Base-by-base conservation (phyloP, 2,113 vertebrate species). In the western clawed frog (Xenopus tropicalis) region DNA sequence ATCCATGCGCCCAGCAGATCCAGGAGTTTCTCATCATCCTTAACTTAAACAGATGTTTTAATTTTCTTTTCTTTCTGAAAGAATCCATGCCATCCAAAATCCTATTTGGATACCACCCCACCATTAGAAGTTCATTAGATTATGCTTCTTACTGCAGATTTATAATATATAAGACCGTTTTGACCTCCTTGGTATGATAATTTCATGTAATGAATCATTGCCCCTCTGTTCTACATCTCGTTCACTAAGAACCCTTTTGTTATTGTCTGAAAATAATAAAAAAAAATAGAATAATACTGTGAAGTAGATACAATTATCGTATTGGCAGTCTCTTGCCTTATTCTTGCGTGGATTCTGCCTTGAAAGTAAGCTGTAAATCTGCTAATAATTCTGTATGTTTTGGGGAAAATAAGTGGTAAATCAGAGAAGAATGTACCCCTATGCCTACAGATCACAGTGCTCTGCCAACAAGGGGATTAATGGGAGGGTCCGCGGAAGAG, bases 51-150 rank as follows among this genome's bases (percentile, higher is more conserved):
- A 66, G 37, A 43, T 72, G 70, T 72, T 72, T 57, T 37, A 4
- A n/a, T 42, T 72, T 42, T n/a, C 8, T 64, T 63, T 21, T 51
- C 16, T 42, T 24, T 25, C 17, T 21, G 21, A 61, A 57, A 54
- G 29, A 25, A 20, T 44, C 20, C 20, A 44, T 72, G 54, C 71
- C 71, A 66, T 72, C 52, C 37, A 42, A 72, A 72, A 57, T 57
- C 12, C 56, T 24, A 65, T 72, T 72, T 72, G 52, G 71, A 58
- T 58, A 46, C 51, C 54, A 72, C 61, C 71, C 61, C 46, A 64
- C 61, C 61, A 64, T 72, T 72, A 72, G 61, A 72, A 44, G 64
- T 66, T 72, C 62, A 66, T 72, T 72, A 72, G 71, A 66, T 72
- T 66, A 72, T 24, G 17, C 22, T 17, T 66, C 54, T 72, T 48